These are phyloP conservation scores for Apodemia zela DNA, from an alignment of 2,888 invertebrate genomes.

Conservation along the genomic window DNA sequence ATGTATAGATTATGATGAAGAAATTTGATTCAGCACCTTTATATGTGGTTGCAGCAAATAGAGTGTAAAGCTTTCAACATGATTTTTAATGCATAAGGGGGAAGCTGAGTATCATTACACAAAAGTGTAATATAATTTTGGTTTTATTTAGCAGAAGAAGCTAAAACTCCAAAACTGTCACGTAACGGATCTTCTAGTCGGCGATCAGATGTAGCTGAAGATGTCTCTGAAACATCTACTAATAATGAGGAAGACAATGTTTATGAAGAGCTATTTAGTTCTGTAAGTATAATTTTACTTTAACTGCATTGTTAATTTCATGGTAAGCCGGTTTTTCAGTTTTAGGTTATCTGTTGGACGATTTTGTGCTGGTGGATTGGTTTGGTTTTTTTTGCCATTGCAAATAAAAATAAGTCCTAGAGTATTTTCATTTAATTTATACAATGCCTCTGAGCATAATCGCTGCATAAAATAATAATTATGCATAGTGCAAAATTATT, in stretches of 20 bases:
- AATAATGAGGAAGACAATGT: slow-evolving; percentile 87
- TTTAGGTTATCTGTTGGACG: not conserved
- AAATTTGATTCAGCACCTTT: no score
- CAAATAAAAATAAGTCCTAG: no score
- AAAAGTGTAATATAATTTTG: not conserved
- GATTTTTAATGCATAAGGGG: no score
- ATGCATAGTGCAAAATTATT: no score
- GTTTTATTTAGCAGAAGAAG: slow-evolving; percentile 56
- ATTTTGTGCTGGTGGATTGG: not conserved
- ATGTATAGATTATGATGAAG: no score
- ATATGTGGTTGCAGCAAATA: no score
- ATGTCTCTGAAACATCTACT: slow-evolving; percentile 86
- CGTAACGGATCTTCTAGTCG: slow-evolving; percentile 68
- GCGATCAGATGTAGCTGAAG: slow-evolving; percentile 81
- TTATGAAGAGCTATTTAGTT: slow-evolving; percentile 94
- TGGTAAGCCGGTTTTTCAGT: not conserved
- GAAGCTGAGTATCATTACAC: no score
- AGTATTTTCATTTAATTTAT: no score
- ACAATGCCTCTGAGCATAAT: no score
- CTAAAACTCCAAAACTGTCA: slow-evolving; percentile 61
- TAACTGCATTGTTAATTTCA: not conserved
- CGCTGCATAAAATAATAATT: no score
- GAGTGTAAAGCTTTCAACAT: no score
- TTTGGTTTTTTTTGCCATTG: no score
- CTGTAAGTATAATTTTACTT: slow-evolving; percentile 70